phyloP scores from a whole-genome alignment of 2,797 vertebrate species.

The Siniperca undulata region DNA sequence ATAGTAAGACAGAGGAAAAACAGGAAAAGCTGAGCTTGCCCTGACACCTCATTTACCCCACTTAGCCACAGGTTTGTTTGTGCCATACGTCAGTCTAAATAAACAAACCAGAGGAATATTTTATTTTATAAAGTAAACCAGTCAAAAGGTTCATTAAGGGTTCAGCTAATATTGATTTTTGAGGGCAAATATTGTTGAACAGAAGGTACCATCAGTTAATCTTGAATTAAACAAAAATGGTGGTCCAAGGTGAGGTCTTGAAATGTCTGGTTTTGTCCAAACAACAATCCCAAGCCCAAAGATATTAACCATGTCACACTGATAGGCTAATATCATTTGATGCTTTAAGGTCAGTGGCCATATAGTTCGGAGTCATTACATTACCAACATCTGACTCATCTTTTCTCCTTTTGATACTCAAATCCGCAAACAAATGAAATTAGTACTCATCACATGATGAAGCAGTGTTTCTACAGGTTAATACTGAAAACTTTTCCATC shows the following conservation, averaged over 20 bases:
- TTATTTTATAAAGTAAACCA: neutral
- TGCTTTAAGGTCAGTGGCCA: neutral
- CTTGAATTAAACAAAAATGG: neutral
- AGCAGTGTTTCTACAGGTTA: neutral
- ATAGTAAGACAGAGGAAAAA: slow-evolving; percentile 6
- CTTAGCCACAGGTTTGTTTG: neutral
- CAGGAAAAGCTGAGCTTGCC: neutral
- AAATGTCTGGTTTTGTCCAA: neutral
- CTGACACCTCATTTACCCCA: neutral
- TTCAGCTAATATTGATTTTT: neutral
- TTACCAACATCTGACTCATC: neutral
- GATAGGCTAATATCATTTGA: neutral
- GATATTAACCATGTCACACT: neutral
- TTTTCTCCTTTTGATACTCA: neutral
- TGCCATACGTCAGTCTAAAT: neutral
- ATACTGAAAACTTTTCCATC: neutral
- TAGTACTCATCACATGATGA: neutral
- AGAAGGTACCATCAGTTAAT: neutral
- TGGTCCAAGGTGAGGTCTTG: too few relatives aligned
- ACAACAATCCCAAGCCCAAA: neutral
- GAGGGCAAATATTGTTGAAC: too few relatives aligned
- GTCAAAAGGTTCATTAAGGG: neutral
- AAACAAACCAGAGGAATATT: neutral
- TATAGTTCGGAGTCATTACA: neutral
- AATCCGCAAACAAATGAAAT: neutral